Evolutionary conservation across 2,888 invertebrate species (phyloP).

Genomic region (Scaptomyza flava): DNA sequence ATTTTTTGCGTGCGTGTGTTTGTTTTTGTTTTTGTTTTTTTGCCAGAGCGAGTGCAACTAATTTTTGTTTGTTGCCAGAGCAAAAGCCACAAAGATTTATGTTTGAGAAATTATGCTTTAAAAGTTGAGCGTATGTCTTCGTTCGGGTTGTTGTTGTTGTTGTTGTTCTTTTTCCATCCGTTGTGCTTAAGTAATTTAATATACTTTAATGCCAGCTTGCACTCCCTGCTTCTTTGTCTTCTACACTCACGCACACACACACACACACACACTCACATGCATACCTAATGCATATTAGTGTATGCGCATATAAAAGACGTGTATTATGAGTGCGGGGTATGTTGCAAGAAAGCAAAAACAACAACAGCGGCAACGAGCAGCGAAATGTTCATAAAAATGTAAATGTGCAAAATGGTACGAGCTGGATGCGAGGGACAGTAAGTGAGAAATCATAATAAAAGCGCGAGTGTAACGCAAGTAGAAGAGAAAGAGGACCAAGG

Average conservation of each 20-base stretch:
- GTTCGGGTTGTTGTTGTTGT: conserved; percentile 20
- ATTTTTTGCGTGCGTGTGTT: not conserved
- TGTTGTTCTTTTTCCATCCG: conserved; percentile 24
- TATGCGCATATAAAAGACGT: conserved; percentile 77
- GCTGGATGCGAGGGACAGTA: conserved; percentile 29
- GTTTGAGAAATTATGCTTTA: conserved; percentile 75
- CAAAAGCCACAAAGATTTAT: conserved; percentile 75
- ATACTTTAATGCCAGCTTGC: conserved; percentile 68
- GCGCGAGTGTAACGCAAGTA: conserved; percentile 32
- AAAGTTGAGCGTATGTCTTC: conserved; percentile 69
- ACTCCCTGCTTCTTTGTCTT: conserved; percentile 25
- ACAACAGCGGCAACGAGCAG: conserved; percentile 39
- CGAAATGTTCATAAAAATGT: conserved; percentile 77
- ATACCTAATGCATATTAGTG: conserved; percentile 73
- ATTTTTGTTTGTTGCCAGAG: conserved; percentile 71
- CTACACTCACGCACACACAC: not conserved
- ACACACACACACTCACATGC: conserved; percentile 24
- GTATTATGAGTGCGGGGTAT: conserved; percentile 56
- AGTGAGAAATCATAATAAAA: conserved; percentile 63
- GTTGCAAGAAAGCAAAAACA: conserved; percentile 13
- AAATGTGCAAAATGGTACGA: conserved; percentile 70
- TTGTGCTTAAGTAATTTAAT: conserved; percentile 74
- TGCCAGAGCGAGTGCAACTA: conserved; percentile 68
- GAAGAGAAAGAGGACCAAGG: conserved; percentile 12
- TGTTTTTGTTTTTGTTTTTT: conserved; percentile 18